Evolutionary conservation across 2,888 invertebrate species (phyloP), one percentile per base, ranked within the genome.

Genomic region (Amphipoea lucens): DNA sequence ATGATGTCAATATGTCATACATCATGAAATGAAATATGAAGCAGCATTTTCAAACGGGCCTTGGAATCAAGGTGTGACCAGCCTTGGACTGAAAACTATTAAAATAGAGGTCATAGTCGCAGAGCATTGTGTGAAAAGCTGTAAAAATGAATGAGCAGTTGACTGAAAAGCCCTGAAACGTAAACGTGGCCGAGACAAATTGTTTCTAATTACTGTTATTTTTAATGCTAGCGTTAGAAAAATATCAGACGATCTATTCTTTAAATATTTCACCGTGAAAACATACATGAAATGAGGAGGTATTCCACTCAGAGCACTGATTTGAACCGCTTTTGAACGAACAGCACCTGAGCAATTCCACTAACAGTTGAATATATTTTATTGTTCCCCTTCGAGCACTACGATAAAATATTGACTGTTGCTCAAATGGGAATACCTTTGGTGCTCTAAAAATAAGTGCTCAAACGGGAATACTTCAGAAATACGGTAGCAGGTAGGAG

Each of bases 51-150:
- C 20, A 48, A 66, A 62, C 14, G 12, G 36, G 83, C 77, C 73
- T 79, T 83, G 73, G 20, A 51, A 57, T 60, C 86, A 76, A 86
- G 79, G 77, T 76, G 72, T 77, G 48, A n/a, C 42, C 17, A 51
- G 69, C 79, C 76, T 82, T 83, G 75, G 45, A 57, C 75, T 57
- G 51, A 69, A 76, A 71, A 68, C 66, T 78, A 83, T 82, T 65
- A 60, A 36, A 76, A 60, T 71, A 76, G n/a, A 85, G 74, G 85
- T 78, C 75, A 51, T 12, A 57, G 57, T 79, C 14, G 42, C 17
- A 45, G 4, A 17, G 51, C 40, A 74, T 54, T 67, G 45, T 73
- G 42, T 66, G 3, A 42, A 40, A 73, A 68, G 36, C 63, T 48
- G 63, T 75, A 72, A 79, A 84, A 63, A 76, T 60, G 11, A 69